Evolutionary conservation across 2,888 invertebrate species (phyloP), one percentile per base, ranked within the genome.

Genomic region (Shargacucullia verbasci): DNA sequence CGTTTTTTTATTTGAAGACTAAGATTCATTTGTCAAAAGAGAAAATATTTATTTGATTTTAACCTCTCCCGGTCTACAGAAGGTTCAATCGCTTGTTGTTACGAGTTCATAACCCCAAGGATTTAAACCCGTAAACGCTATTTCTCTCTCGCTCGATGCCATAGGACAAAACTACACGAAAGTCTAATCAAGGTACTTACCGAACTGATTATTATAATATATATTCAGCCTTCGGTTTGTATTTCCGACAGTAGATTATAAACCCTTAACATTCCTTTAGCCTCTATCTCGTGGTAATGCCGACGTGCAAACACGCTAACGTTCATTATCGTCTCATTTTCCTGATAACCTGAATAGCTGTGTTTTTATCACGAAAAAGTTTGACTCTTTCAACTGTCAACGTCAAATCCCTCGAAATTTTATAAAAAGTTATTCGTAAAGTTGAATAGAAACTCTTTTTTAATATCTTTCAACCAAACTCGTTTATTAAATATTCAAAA

Each of bases 261-360:
- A 37, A 15, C 8, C 7, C 44, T 44, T 44, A 5, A 39, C 35
- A 47, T 50, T 50, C 43, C 11, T 37, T 39, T 31, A 2, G 13
- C 48, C 29, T 49, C 14, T 40, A 66, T 48, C 50, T 41, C 6
- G 9, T 15, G 48, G 59, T 56, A 38, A 73, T 52, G 29, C 54
- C 70, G 11, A 25, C 25, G 43, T 29, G 37, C 54, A 35, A 55
- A 41, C 52, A 33, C 38, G 41, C 38, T 43, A 13, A 52, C 41
- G 25, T 39, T 54, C 44, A 60, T 58, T 52, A 71, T 71, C 52
- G 34, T 50, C 48, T 41, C 52, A 66, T 76, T 80, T 79, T 75
- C 66, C 73, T 69, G 79, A 82, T 83, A 82, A 80, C 79, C 78
- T 70, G 55, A 78, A 78, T 79, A 73, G 66, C 39, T 67, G 52